A percentile compares a stretch with the other conserved stretches of the same genome.
Conservation (phyloP, 2,888 invertebrate species). For the Physocephala rufipes region DNA sequence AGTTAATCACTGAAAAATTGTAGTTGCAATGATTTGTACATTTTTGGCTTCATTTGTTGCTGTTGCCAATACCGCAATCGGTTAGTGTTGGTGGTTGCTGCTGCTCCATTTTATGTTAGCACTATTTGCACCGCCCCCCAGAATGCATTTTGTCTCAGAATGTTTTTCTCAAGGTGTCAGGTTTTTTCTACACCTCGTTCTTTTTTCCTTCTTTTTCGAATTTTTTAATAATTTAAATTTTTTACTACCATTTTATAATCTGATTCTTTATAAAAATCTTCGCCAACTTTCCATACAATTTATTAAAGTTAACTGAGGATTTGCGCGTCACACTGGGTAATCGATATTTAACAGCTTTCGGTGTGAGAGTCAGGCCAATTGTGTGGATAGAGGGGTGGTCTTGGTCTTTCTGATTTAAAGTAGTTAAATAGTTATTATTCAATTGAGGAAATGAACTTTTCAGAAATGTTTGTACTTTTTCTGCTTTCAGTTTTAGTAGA, state of each 20-base stretch:
- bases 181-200: conserved; percentile 6
- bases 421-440: background rate
- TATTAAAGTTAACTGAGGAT: conserved; percentile 12
- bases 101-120: background rate
- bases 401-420: no score
- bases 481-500: no score
- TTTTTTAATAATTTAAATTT: background rate
- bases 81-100: conserved; percentile 4
- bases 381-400: no score
- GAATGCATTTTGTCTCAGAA: background rate
- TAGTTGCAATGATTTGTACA: conserved; percentile 19
- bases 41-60: background rate
- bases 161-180: conserved; percentile 31
- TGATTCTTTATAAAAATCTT: background rate
- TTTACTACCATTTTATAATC: background rate
- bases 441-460: background rate
- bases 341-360: conserved; percentile 19
- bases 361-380: background rate
- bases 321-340: conserved; percentile 19
- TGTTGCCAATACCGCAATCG: background rate
- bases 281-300: conserved; percentile 15
- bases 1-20: conserved; percentile 27
- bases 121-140: background rate
- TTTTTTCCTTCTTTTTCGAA: background rate
- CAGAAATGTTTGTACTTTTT: background rate